Base-by-base conservation (phyloP, 2,113 vertebrate species). In the Lampris megalopsis region DNA sequence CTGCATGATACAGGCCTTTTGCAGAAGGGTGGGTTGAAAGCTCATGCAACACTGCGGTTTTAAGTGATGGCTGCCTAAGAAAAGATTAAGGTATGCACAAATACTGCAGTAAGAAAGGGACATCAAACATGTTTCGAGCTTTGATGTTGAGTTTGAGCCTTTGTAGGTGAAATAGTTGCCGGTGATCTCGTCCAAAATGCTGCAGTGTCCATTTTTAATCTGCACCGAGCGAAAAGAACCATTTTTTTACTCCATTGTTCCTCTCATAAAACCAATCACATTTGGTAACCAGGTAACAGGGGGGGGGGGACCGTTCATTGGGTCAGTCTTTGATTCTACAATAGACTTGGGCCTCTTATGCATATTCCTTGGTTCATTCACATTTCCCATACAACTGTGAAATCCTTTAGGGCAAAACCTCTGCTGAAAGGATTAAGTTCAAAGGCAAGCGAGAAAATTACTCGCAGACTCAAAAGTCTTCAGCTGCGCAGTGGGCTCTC, bases 381-480 rank as follows among this genome's bases (percentile, higher is more conserved):
- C 79, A 91, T 87, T 77, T 81, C 49, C 67, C 54, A 79, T 75
- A 91, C 78, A 86, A 85, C 86, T 83, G 79, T 76, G 76, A 73
- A 71, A 85, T 81, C 90, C 92, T 85, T 63, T 43, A 81, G 90
- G 87, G 84, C 84, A 84, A 78, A 86, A 83, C 80, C 74, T 88
- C 85, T 75, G 62, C 87, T 86, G 84, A 91, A 91, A 92, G 91
- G 91, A 86, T 83, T 90, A 96, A 92, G 92, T 93, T 93, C 91
- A 94, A 92, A 94, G 90, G 90, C 81, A 88, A 79, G 85, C 60
- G 70, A 83, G 88, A 86, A 90, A 93, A 86, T 80, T 81, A 95
- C 95, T 96, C 89, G 92, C 94, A 48, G 88, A 91, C 89, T 93
- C 86, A 89, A 95, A 24, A 95, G 91, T 96, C 94, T 9, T 90